These are phyloP conservation scores for Caracal caracal DNA, from an alignment of 2,113 vertebrate species.

Conservation along the genomic window DNA sequence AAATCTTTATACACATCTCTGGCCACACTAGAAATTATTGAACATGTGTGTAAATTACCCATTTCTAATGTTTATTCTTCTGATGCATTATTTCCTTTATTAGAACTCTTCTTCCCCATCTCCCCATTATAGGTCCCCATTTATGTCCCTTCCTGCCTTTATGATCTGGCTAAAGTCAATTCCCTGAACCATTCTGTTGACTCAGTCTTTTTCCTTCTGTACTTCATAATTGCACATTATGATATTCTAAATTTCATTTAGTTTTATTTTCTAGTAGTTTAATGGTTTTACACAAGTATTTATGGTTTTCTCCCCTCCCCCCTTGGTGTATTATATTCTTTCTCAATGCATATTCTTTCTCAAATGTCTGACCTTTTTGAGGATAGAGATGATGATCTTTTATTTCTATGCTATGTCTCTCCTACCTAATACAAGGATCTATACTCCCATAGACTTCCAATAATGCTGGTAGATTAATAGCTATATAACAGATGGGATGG, in stretches of 20 bases:
- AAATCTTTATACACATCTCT: not conserved
- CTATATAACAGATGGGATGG: not conserved
- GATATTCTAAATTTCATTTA: not conserved
- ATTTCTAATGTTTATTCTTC: not conserved
- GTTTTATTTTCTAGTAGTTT: constrained; percentile 16
- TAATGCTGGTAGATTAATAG: not conserved
- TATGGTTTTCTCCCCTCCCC: not conserved
- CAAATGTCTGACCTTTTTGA: not conserved
- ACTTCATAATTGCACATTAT: not conserved
- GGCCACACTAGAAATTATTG: not conserved
- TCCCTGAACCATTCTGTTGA: not conserved
- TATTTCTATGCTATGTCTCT: not conserved
- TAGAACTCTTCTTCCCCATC: not conserved
- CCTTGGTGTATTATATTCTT: not conserved
- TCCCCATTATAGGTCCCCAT: not conserved
- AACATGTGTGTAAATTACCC: not conserved
- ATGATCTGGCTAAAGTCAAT: not conserved
- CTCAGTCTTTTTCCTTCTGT: not conserved
- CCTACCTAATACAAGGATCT: not conserved
- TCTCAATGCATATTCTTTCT: not conserved
- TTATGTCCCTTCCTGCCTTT: not conserved
- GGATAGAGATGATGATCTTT: not conserved
- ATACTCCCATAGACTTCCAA: not conserved
- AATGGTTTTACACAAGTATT: not conserved
- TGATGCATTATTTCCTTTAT: not conserved